Percentiles rank a stretch among this genome's conserved stretches.
These are phyloP conservation scores for Charanyca ferruginea DNA, from an alignment of 2,888 invertebrate species.

Conservation along the genomic window DNA sequence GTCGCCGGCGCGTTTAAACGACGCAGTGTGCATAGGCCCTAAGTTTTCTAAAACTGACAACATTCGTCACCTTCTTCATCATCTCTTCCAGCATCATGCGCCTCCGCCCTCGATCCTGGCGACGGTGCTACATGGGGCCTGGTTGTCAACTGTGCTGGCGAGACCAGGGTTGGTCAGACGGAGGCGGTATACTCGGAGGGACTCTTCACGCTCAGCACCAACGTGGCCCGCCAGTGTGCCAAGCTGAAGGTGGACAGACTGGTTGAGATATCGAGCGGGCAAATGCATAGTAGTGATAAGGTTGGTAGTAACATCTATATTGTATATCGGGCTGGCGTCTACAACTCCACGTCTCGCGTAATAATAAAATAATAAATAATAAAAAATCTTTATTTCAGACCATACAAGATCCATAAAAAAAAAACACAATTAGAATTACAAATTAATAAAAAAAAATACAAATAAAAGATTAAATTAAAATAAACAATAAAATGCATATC, in stretches of 20 bases:
- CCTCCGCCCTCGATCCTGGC: conserved; percentile 93
- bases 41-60: too few relatives aligned
- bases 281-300: conserved; percentile 95
- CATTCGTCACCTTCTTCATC: not conserved
- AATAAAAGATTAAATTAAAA: too few relatives aligned
- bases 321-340: too few relatives aligned
- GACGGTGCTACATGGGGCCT: conserved; percentile 93
- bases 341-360: too few relatives aligned
- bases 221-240: conserved; percentile 95
- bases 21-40: too few relatives aligned
- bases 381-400: too few relatives aligned
- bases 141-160: conserved; percentile 97
- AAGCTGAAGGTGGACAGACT: conserved; percentile 93
- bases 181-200: conserved; percentile 98
- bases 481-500: too few relatives aligned
- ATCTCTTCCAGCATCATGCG: conserved; percentile 93
- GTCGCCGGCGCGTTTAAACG: too few relatives aligned
- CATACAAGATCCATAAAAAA: too few relatives aligned
- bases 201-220: conserved; percentile 95
- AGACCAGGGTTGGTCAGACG: conserved; percentile 96
- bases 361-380: too few relatives aligned
- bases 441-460: too few relatives aligned
- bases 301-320: conserved; percentile 75
- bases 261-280: conserved; percentile 96
- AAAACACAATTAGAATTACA: too few relatives aligned